phyloP scores from a whole-genome alignment of 2,797 vertebrate species.

The Streptopelia turtur region DNA sequence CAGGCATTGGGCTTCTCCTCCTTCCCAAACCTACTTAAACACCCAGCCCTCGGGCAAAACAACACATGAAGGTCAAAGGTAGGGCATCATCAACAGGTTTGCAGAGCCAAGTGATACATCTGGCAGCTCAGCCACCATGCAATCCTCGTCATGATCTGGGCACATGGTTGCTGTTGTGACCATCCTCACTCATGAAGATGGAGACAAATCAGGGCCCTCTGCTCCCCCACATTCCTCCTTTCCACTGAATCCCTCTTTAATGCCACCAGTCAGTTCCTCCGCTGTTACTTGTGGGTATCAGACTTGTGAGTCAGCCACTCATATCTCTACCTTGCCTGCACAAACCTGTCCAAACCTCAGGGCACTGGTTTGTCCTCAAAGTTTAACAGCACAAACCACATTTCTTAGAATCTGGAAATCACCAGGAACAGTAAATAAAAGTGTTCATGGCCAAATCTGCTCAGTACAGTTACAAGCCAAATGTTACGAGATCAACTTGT shows the following conservation, averaged over 20 bases:
- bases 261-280: neutral
- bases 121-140: neutral
- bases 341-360: neutral
- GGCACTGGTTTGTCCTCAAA: neutral
- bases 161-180: neutral
- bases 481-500: accelerated
- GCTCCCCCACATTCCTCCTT: neutral
- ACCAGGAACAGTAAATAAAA: neutral
- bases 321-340: neutral
- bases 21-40: neutral
- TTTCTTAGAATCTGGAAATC: neutral
- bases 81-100: neutral
- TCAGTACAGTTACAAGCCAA: neutral
- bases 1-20: neutral
- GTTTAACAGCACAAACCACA: neutral
- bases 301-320: neutral
- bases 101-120: neutral
- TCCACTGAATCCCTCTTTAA: neutral
- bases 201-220: neutral
- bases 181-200: neutral
- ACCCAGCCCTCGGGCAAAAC: neutral
- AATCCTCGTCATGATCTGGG: neutral
- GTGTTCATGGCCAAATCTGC: neutral
- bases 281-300: neutral
- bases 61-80: neutral